Conservation (phyloP, 1,140 invertebrate species). For the Anoplophora glabripennis region DNA sequence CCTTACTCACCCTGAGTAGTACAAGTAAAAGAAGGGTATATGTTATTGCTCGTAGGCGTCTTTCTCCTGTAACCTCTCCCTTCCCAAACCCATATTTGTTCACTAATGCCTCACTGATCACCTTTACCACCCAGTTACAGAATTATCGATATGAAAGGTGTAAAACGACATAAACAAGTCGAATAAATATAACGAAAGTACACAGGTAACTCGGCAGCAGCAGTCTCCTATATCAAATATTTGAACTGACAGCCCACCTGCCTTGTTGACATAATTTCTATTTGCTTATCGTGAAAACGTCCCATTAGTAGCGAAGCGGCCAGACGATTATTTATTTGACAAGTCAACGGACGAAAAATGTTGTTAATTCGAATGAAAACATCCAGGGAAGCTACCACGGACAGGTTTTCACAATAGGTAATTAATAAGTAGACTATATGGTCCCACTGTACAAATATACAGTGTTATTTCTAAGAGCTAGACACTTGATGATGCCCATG, state of each 20-base stretch:
- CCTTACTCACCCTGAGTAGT: too few species aligned
- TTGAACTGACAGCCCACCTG: slow-evolving; percentile 14
- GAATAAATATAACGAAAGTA: neutral
- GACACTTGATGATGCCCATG: too few species aligned
- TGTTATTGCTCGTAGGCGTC: too few species aligned
- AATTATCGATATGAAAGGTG: neutral
- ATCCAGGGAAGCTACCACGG: too few species aligned
- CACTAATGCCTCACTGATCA: neutral
- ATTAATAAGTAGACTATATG: too few species aligned
- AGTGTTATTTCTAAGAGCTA: too few species aligned
- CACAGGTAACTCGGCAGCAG: slow-evolving; percentile 6
- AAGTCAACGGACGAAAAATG: slow-evolving; percentile 7
- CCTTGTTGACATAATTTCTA: slow-evolving; percentile 14
- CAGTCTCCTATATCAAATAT: slow-evolving; percentile 8
- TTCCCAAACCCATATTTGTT: neutral
- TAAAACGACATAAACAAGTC: slow-evolving; percentile 8
- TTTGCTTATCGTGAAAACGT: slow-evolving; percentile 12
- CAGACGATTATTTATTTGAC: neutral
- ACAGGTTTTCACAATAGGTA: too few species aligned
- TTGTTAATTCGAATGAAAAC: slow-evolving; percentile 1
- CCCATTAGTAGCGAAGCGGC: slow-evolving; percentile 1
- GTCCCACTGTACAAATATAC: too few species aligned
- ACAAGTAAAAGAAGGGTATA: too few species aligned
- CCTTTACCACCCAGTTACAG: neutral
- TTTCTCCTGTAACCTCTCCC: too few species aligned